Percentiles rank a stretch among this genome's conserved stretches.
phyloP scores from a whole-genome alignment of 2,113 vertebrate genomes.

The Ameiurus melas region DNA sequence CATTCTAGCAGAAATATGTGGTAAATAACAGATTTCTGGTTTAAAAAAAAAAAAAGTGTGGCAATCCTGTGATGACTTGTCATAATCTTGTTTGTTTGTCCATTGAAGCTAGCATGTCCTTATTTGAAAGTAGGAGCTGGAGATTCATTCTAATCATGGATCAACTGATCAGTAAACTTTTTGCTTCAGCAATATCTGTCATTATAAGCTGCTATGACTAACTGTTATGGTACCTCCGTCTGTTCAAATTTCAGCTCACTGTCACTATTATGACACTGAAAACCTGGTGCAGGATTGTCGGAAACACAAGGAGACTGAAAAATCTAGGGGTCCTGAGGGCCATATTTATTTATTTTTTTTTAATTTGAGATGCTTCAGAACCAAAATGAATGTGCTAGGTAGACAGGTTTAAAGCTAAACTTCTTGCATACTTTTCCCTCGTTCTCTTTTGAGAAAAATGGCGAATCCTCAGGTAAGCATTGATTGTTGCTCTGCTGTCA shows the following conservation, averaged over 20 bases:
- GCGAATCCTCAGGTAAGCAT: background rate
- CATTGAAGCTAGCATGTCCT: background rate
- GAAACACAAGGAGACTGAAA: background rate
- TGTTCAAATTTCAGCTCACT: too few species aligned
- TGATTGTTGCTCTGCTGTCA: background rate
- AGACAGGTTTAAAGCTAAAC: background rate
- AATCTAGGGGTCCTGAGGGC: background rate
- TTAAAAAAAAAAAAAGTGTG: background rate
- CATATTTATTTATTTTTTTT: background rate
- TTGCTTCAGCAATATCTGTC: background rate
- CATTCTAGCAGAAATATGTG: background rate
- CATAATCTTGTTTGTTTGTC: background rate
- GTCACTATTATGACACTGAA: too few species aligned
- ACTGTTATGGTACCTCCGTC: too few species aligned
- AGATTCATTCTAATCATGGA: background rate
- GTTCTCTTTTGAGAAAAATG: background rate
- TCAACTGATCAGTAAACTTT: background rate
- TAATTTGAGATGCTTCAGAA: too few species aligned
- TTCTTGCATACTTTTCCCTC: background rate
- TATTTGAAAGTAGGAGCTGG: background rate
- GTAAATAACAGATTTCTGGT: background rate
- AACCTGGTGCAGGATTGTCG: too few species aligned
- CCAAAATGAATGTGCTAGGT: background rate
- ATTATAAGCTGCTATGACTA: background rate
- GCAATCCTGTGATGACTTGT: background rate